Evolutionary conservation across 2,888 invertebrate genomes (phyloP), one percentile per base, ranked within the genome.

Genomic region (Leucophenga montana): DNA sequence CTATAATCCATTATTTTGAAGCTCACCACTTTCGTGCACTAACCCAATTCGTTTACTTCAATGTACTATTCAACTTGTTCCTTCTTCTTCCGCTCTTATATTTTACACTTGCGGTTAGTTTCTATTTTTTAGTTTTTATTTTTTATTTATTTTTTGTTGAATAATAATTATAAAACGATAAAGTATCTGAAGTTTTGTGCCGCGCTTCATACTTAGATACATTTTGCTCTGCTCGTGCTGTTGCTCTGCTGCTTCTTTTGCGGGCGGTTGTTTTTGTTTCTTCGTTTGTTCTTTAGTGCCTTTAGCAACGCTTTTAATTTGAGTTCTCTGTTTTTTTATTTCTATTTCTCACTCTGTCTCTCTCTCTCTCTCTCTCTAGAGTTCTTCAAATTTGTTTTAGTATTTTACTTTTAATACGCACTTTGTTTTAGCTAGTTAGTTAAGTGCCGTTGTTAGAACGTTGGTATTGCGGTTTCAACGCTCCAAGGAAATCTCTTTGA

Each of bases 111-210:
- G 11, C 39, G 39, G 39, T 39, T 39, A 39, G 39, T 11, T 39
- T 11, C 39, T 39, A 39, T 39, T 39, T 39, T 39, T 14, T 9
- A 11, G 8, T 56, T 14, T 8, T 22, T 56, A 18, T 56, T 20
- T 22, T 56, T 56, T 54, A 18, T 54, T 54, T 18, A 16, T 18
- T 54, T 54, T 54, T 54, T 54, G 18, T 54, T 18, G 54, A 14
- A 16, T 48, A 14, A 16, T 48, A 18, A 16, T 53, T 18, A 18
- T 56, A 56, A 14, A 20, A 27, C 20, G 4, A 54, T 56, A 27
- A 56, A 56, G 27, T 56, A 56, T 56, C 22, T 56, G 27, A 56
- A 56, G 22, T 56, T 56, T 22, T 56, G 27, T 56, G 56, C 56
- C 56, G 56, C 13, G 56, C 56, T 59, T 59, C 33, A 33, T 59